Evolutionary conservation across 2,888 invertebrate genomes (phyloP).

Genomic region (Adelphocoris suturalis): DNA sequence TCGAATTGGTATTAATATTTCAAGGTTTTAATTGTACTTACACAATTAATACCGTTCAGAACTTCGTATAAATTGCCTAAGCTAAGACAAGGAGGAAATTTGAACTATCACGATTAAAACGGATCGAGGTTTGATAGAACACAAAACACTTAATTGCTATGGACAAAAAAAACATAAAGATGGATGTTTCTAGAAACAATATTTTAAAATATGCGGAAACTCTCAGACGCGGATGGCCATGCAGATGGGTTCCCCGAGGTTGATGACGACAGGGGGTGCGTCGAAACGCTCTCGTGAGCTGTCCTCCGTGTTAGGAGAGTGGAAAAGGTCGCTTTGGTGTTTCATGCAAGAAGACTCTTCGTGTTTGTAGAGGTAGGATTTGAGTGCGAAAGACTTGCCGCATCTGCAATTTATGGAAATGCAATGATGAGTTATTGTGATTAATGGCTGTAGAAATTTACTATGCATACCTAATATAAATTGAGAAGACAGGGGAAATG

Average conservation of each 20-base stretch:
- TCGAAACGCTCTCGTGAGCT: no score
- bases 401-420: constrained; percentile 80
- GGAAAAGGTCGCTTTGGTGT: neutral
- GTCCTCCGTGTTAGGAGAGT: neutral
- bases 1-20: neutral
- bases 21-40: neutral
- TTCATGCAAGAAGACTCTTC: constrained; percentile 91
- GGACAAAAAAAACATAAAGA: neutral
- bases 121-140: neutral
- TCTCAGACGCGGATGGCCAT: constrained; percentile 46
- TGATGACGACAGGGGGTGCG: no score
- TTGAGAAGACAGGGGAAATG: no score
- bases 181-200: neutral
- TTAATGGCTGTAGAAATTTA: no score
- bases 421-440: no score
- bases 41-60: neutral
- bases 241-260: constrained; percentile 43
- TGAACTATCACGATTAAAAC: neutral
- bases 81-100: neutral
- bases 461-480: no score
- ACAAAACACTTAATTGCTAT: neutral
- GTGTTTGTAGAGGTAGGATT: constrained; percentile 94
- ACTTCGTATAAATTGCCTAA: neutral
- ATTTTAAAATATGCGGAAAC: neutral
- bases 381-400: constrained; percentile 93